Evolutionary conservation across 2,888 invertebrate genomes (phyloP), one percentile per base, ranked within the genome.

Genomic region (Girardia tigrina): DNA sequence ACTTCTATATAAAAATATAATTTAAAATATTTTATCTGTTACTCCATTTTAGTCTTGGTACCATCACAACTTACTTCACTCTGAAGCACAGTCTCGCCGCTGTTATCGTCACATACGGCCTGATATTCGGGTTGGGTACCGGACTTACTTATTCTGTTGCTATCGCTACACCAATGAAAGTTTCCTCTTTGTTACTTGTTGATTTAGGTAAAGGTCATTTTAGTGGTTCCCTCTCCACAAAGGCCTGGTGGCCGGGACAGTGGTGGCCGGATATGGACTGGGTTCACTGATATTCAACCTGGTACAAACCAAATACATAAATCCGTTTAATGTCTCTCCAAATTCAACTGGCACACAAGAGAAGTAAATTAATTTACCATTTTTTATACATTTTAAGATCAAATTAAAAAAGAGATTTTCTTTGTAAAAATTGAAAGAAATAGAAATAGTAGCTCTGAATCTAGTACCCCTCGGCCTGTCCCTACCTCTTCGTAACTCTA

Each of bases 231-330:
- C 84, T 0, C 73, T 81, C 20, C 78, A 79, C 28, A 81, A 83
- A 77, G 83, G 84, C 1, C 76, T 84, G 12, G 82, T 83, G 2
- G 82, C 80, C 78, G 84, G 84, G 0, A 77, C 82, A 29, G 81
- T 83, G 42, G 82, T 84, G n/a, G 82, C 80, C 28, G 84, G 84
- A 1, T 83, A 82, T 78, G 84, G 84, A 0, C 80, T 83, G 16
- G 84, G 83, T 8, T 81, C 83, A 0, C 80, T 84, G 76, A 80
- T 83, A 70, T 83, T 83, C 78, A 81, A 83, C 74, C 82, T 81
- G 76, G 78, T 84, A 26, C 84, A 84, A 77, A 84, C 84, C 12
- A 79, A 78, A n/a, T 84, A 80, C 78, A 80, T 84, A 42, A 84
- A 84, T 78, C 84, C 84, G 0, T 70, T 81, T 27, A 84, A 84